Base-by-base conservation (phyloP, 2,888 invertebrate species). In the Rhorus exstirpatorius region DNA sequence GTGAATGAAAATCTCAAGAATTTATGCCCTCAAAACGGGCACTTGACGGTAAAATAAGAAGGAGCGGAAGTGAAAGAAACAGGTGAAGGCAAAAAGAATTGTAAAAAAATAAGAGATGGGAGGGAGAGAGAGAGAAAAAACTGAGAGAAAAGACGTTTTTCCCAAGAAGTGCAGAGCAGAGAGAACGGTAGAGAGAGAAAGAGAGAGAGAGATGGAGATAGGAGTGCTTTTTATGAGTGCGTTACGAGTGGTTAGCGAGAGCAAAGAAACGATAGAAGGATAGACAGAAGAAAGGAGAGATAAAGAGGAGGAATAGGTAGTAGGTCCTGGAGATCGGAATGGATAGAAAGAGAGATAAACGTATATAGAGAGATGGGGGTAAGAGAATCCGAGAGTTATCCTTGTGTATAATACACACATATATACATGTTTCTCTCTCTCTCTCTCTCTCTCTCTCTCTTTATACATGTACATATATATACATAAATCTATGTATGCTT, bases 401-500 rank as follows among this genome's bases (percentile, higher is more conserved):
- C 81, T 77, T 49, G 38, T 19, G 70, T 41, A 65, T 75, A 68
- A 26, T 7, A 65, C 24, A 26, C 21, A 53, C 35, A 14, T 51
- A 24, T 38, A 14, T 21, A 35, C 10, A 19, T 14, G 41, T 19
- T 31, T 58, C 58, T 12, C 31, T n/a, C 14, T 55, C 26, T n/a
- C 26, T 35, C 31, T 60, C 60, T 19, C 63, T 63, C 46, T 46
- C 26, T 46, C 63, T 44, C 1, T 17, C 1, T n/a, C 1, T 21
- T 14, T 19, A 31, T 24, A 17, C 61, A 61, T 72, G 19, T 61
- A n/a, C 19, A 4, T 14, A 14, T 31, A 75, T 79, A 75, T 83
- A 81, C 72, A 67, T 55, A 53, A 74, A 67, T 82, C 63, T 78
- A 75, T 79, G 82, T 81, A 83, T 79, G 78, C 78, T 78, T 63